Conservation (phyloP, 2,888 invertebrate genomes). For the Spatulosminthurus flaviceps region DNA sequence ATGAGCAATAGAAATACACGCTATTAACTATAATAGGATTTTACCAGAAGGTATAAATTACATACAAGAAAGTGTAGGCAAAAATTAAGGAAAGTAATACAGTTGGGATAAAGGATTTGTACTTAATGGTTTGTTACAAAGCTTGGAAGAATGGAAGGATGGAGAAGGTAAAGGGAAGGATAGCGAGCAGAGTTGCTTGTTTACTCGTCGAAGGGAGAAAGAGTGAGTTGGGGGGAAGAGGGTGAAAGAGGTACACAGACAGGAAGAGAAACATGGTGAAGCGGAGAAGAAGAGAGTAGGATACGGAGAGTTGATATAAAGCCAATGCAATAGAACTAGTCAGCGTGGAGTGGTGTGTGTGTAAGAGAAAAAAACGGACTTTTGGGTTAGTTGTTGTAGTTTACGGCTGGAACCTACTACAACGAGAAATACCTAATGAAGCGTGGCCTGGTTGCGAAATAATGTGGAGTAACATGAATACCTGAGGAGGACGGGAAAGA, state of each 20-base stretch:
- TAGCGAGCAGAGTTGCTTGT: not conserved
- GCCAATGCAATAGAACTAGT: too few species aligned
- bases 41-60: too few species aligned
- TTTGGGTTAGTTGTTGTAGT: constrained; percentile 20
- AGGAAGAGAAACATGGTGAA: not conserved
- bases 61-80: too few species aligned
- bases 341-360: not conserved
- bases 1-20: too few species aligned
- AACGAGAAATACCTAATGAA: constrained; percentile 33
- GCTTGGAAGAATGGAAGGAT: too few species aligned
- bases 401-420: not conserved
- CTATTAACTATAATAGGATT: too few species aligned
- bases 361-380: not conserved
- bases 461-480: constrained; percentile 50
- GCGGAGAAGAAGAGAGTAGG: not conserved
- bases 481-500: constrained; percentile 54
- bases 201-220: not conserved
- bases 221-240: not conserved
- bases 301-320: too few species aligned
- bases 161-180: not conserved
- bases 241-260: not conserved
- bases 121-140: too few species aligned
- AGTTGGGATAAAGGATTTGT: too few species aligned
- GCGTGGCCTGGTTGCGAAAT: constrained; percentile 30
- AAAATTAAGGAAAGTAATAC: too few species aligned